phyloP scores from a whole-genome alignment of 2,113 vertebrate species.

The Craseonycteris thonglongyai region DNA sequence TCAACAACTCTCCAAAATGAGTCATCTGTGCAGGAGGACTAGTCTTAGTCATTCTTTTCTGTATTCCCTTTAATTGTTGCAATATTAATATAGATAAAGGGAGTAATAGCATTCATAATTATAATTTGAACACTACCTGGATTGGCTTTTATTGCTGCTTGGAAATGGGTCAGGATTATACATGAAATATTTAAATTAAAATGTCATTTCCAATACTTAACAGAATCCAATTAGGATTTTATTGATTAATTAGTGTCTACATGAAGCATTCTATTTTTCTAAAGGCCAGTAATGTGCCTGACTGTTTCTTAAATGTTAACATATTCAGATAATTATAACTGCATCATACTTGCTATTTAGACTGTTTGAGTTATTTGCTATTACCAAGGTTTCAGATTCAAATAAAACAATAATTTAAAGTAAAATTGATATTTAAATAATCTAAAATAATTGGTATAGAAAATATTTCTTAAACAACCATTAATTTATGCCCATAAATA shows the following conservation, averaged over 20 bases:
- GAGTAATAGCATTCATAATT: background rate
- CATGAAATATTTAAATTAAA: conserved; percentile 61
- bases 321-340: conserved; percentile 75
- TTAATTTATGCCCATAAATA: conserved; percentile 25
- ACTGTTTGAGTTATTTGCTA: conserved; percentile 56
- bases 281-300: conserved; percentile 71
- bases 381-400: conserved; percentile 61
- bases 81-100: conserved; percentile 16
- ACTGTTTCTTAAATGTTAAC: conserved; percentile 77
- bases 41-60: background rate
- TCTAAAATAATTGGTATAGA: conserved; percentile 30
- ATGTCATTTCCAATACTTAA: conserved; percentile 51
- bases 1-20: background rate
- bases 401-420: conserved; percentile 60
- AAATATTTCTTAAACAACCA: conserved; percentile 49
- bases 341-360: conserved; percentile 42
- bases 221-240: conserved; percentile 29
- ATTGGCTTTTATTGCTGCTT: conserved; percentile 42
- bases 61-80: conserved; percentile 6
- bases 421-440: conserved; percentile 65
- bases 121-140: conserved; percentile 5
- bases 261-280: conserved; percentile 59
- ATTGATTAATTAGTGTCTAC: conserved; percentile 77
- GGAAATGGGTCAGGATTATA: conserved; percentile 30
- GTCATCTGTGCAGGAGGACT: background rate